These are phyloP conservation scores for Cerceris rybyensis DNA, from an alignment of 2,888 invertebrate species.

Conservation along the genomic window DNA sequence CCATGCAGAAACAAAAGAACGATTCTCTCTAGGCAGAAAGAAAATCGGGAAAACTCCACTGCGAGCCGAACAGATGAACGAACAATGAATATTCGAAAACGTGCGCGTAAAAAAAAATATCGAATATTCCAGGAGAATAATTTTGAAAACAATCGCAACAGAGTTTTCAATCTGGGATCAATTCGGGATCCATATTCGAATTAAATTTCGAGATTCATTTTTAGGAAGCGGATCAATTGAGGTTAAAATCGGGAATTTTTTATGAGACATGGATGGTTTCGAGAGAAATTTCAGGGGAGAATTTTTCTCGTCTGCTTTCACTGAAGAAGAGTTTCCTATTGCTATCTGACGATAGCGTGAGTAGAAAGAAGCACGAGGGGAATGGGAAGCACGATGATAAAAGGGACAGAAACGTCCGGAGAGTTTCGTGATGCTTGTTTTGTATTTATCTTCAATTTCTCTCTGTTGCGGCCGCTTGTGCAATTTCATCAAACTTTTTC, in stretches of 20 bases:
- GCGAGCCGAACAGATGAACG: neutral
- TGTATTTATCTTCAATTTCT: conserved; percentile 37
- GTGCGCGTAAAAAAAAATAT: neutral
- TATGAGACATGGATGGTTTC: neutral
- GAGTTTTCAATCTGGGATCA: neutral
- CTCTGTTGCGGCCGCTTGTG: neutral
- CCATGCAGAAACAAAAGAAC: neutral
- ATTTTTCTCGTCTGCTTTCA: too few relatives aligned
- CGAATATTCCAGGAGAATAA: neutral
- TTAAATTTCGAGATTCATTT: neutral
- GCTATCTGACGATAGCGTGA: too few relatives aligned
- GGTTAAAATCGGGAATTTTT: neutral
- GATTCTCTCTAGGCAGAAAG: neutral
- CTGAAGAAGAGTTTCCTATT: too few relatives aligned
- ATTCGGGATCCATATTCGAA: neutral
- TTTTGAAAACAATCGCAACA: neutral
- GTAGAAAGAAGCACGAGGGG: neutral
- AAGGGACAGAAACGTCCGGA: conserved; percentile 2
- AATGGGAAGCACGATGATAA: neutral
- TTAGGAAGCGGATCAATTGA: neutral
- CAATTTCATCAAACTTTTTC: conserved; percentile 24
- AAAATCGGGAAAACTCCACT: neutral
- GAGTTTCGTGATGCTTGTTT: neutral
- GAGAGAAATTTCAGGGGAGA: neutral
- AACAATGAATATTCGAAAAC: neutral